Percentiles rank a stretch among this genome's conserved stretches.
Conservation (phyloP, 2,797 vertebrate genomes). For the Chaetodon trifasciatus region DNA sequence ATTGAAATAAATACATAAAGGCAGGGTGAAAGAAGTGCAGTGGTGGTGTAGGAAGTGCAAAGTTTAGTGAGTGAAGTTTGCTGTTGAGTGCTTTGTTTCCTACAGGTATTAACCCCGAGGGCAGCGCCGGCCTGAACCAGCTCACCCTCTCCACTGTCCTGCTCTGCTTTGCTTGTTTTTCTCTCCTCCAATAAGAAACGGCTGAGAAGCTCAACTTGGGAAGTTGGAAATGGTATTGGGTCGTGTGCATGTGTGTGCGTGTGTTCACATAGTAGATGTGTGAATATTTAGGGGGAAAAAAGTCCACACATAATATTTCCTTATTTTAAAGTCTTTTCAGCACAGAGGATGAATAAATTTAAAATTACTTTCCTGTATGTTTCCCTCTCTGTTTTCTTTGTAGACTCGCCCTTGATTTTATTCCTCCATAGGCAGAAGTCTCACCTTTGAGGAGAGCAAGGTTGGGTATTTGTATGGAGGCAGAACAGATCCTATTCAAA, state of each 20-base stretch:
- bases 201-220: constrained; percentile 14
- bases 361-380: not conserved
- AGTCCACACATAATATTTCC: not conserved
- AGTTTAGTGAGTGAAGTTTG: constrained; percentile 36
- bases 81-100: constrained; percentile 20
- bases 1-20: not conserved
- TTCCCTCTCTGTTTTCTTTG: not conserved
- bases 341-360: not conserved
- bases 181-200: constrained; percentile 34
- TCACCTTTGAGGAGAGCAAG: not conserved
- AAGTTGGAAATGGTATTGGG: not conserved
- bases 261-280: not conserved
- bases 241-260: not conserved
- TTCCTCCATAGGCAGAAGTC: not conserved
- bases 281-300: not conserved
- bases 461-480: no score
- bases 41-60: not conserved
- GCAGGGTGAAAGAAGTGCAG: constrained; percentile 1
- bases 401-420: not conserved
- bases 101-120: constrained; percentile 51
- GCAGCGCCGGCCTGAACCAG: constrained; percentile 7
- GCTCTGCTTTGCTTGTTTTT: constrained; percentile 43
- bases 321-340: not conserved
- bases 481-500: not conserved
- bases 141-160: constrained; percentile 15